A percentile compares a stretch with the other conserved stretches of the same genome.
phyloP scores from a whole-genome alignment of 37 sponge, comb jelly and placozoan species.

The Hexactinellida sp. region DNA sequence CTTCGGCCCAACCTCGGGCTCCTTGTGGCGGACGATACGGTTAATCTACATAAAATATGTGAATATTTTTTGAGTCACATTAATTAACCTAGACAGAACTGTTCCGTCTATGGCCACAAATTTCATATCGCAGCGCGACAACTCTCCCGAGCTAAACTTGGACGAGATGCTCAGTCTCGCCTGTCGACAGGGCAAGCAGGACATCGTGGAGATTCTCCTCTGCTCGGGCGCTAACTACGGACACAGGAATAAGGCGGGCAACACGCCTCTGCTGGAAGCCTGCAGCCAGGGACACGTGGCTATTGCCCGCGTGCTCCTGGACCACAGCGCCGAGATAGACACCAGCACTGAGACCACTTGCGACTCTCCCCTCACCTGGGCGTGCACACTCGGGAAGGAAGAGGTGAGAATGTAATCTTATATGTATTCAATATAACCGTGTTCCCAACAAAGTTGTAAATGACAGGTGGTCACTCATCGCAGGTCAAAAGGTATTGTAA shows the following conservation, averaged over 20 bases:
- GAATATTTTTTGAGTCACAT: too few species aligned
- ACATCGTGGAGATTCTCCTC: slow-evolving; percentile 90
- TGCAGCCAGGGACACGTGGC: slow-evolving; percentile 94
- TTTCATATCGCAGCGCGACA: slow-evolving; percentile 8
- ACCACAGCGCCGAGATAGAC: slow-evolving; percentile 83
- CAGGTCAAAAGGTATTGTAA: too few species aligned
- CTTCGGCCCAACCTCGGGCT: too few species aligned
- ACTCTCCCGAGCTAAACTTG: slow-evolving; percentile 62
- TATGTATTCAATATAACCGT: too few species aligned
- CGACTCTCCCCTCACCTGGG: slow-evolving; percentile 96
- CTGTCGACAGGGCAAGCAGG: slow-evolving; percentile 97
- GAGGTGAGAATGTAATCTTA: slow-evolving; percentile 23
- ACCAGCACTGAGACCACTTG: slow-evolving; percentile 87
- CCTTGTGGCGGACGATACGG: too few species aligned
- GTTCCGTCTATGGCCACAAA: slow-evolving; percentile 7
- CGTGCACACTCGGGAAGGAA: slow-evolving; percentile 94
- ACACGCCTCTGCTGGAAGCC: slow-evolving; percentile 94
- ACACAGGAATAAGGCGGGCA: slow-evolving; percentile 91
- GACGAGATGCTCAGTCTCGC: slow-evolving; percentile 98
- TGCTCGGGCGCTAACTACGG: slow-evolving; percentile 91
- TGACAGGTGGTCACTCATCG: too few species aligned
- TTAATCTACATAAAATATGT: too few species aligned
- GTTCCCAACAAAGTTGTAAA: too few species aligned
- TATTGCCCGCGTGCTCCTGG: slow-evolving; percentile 72
- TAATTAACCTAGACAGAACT: background rate